Percentiles rank a stretch among this genome's conserved stretches.
phyloP scores from a whole-genome alignment of 64 coral and sea anemone species.

The Montipora cactus region DNA sequence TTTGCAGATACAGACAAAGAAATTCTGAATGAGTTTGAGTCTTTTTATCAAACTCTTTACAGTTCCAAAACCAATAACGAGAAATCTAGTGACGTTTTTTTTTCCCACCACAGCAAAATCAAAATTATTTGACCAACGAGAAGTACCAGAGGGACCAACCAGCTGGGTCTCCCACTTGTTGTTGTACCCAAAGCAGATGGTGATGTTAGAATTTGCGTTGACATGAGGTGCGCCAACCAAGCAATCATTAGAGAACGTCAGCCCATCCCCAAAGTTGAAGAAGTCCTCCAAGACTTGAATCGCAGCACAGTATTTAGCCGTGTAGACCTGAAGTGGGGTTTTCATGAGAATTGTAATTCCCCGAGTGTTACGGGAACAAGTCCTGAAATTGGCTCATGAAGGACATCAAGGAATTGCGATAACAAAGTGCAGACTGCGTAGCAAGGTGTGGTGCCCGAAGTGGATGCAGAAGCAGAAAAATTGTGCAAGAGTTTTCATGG shows the following conservation, averaged over 20 bases:
- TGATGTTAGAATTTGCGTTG: constrained; percentile 5
- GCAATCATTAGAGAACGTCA: neutral
- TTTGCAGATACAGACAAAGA: too few relatives aligned
- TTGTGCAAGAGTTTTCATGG: neutral
- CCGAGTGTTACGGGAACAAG: neutral
- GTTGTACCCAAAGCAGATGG: neutral
- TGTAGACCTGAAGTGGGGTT: neutral
- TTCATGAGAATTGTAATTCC: constrained; percentile 18
- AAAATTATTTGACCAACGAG: too few relatives aligned
- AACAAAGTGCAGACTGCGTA: neutral
- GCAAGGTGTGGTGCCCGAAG: neutral
- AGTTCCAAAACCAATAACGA: too few relatives aligned
- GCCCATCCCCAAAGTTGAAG: too few relatives aligned
- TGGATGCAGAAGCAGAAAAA: neutral
- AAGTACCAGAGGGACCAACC: neutral
- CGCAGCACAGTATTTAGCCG: neutral
- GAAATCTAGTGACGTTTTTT: too few relatives aligned
- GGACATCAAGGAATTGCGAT: neutral
- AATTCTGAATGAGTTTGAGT: too few relatives aligned
- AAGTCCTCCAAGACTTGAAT: too few relatives aligned
- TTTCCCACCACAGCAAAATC: too few relatives aligned
- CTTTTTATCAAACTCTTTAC: too few relatives aligned
- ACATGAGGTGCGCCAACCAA: neutral
- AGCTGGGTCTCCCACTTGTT: neutral
- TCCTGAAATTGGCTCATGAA: neutral